Base-by-base conservation (phyloP, 2,797 vertebrate genomes). In the Sebastes cheni region DNA sequence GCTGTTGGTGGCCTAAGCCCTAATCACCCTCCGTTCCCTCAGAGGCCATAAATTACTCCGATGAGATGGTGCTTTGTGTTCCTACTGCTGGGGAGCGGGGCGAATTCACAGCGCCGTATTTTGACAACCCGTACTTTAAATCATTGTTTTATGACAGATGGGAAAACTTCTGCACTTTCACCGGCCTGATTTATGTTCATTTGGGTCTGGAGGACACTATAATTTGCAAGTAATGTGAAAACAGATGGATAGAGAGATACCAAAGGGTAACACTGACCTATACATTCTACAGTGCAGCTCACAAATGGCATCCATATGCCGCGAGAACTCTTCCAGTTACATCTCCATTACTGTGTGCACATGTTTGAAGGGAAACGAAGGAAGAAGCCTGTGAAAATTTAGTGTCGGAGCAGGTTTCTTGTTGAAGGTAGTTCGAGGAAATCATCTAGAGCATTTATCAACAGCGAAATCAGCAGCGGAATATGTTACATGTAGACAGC, bases 91-190 rank as follows among this genome's bases (percentile, higher is more conserved):
- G 95, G 94, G 97, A 95, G 97, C 94, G 92, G 96, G 97, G 96
- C 93, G 94, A 95, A 96, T 96, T 97, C 95, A 94, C 97, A 95
- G 97, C 94, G 70, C 95, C 94, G 89, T 97, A 95, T 98, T 98
- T 98, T 98, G 97, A 99, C 97, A 98, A 97, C 97, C 96, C 95
- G 92, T 96, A 94, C 96, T 97, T 97, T 99, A 97, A 98, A 98
- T 98, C 98, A 98, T 98, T 98, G 97, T 97, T 98, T 99, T 98
- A 98, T 98, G 98, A 98, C 96, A 97, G 97, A 97, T 96, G 97
- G 97, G 97, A 97, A 97, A 99, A 98, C 95, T 95, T 93, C 88
- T 97, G 97, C 97, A 95, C 94, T 96, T 97, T 99, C 96, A 92
- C 94, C 90, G 93, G 77, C 5, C 95, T 98, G 98, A 99, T 99